These are phyloP conservation scores for Delphinapterus leucas DNA, from an alignment of 2,113 vertebrate species.

Conservation along the genomic window DNA sequence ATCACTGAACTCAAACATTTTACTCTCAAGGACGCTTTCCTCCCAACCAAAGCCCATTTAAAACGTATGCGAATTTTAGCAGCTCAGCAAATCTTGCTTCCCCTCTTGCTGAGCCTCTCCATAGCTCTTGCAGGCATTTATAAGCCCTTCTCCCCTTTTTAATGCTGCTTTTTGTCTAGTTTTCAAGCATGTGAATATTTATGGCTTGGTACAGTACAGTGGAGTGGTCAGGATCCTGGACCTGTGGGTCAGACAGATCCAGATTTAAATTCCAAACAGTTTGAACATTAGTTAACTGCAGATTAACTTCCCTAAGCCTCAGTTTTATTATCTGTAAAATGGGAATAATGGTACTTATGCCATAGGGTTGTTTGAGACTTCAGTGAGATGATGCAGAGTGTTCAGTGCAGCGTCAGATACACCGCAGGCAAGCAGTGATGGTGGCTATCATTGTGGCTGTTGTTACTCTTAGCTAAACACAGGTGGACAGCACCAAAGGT, in stretches of 20 bases:
- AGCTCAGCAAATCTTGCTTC: neutral
- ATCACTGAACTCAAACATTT: neutral
- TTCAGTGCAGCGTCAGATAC: neutral
- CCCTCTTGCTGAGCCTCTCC: neutral
- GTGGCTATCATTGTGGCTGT: fast-evolving
- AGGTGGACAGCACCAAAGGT: neutral
- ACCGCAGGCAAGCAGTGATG: neutral
- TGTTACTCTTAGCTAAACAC: neutral
- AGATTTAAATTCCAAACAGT: neutral
- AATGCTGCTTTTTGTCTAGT: neutral
- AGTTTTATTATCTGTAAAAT: neutral
- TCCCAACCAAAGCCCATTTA: neutral
- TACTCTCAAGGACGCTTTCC: neutral
- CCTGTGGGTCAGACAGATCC: neutral
- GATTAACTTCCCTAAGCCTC: neutral
- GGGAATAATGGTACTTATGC: neutral
- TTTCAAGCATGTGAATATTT: neutral
- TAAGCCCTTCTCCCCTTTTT: neutral
- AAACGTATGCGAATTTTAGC: neutral
- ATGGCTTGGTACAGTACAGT: no score
- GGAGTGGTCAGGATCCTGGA: neutral
- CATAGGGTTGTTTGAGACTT: neutral
- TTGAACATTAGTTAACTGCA: neutral
- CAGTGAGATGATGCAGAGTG: fast-evolving
- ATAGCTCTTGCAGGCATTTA: neutral